Percentiles rank a stretch among this genome's conserved stretches.
Conservation (phyloP, 2,888 invertebrate species). For the Tetropium fuscum region DNA sequence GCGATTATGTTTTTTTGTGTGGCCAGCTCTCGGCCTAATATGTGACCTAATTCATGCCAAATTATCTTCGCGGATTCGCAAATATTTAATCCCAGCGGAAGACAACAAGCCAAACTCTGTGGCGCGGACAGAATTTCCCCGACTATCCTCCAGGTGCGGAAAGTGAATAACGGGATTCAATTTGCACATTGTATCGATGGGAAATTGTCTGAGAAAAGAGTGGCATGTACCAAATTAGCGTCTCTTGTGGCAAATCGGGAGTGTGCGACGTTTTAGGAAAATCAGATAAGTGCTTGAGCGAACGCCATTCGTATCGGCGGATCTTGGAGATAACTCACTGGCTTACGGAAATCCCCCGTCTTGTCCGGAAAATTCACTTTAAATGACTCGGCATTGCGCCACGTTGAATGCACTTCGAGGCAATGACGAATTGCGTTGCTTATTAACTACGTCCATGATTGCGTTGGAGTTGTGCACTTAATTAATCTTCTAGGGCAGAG, state of each 20-base stretch:
- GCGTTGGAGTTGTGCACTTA: too few relatives aligned
- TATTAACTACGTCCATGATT: too few relatives aligned
- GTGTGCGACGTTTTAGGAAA: slow-evolving; percentile 34
- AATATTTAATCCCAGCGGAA: too few relatives aligned
- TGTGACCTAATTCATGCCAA: too few relatives aligned
- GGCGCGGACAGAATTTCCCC: background rate
- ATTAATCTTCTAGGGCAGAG: too few relatives aligned
- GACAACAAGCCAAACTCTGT: too few relatives aligned
- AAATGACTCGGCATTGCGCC: slow-evolving; percentile 20
- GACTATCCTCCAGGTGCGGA: background rate
- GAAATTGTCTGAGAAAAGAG: background rate
- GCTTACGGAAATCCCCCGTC: slow-evolving; percentile 32
- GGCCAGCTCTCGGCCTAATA: too few relatives aligned
- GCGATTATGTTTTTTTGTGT: too few relatives aligned
- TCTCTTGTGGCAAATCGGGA: slow-evolving; percentile 30
- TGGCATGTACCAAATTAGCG: slow-evolving; percentile 27
- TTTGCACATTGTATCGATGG: background rate
- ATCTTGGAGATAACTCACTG: slow-evolving; percentile 42
- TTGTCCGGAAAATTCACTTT: slow-evolving; percentile 27
- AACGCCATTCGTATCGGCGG: slow-evolving; percentile 31
- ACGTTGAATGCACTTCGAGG: slow-evolving; percentile 13
- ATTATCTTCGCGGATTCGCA: too few relatives aligned
- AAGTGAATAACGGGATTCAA: background rate
- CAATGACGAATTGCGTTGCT: slow-evolving; percentile 32
- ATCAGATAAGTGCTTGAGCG: slow-evolving; percentile 37